Base-by-base conservation (phyloP, 1,140 invertebrate genomes). In the Semibalanus balanoides region DNA sequence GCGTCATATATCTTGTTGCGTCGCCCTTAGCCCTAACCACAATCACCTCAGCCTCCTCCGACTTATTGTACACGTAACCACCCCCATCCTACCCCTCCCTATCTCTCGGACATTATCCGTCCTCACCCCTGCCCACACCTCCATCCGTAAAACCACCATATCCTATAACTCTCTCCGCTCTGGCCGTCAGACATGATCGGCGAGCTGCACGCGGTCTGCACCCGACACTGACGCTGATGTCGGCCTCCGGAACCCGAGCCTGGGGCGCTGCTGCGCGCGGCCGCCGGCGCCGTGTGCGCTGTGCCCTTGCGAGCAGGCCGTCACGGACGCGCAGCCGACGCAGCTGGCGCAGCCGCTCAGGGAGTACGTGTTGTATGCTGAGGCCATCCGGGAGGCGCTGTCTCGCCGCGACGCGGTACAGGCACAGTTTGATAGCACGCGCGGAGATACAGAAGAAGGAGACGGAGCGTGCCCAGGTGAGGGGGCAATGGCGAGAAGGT, bases 381-480 rank as follows among this genome's bases (percentile, higher is more conserved):
- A 64, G 51, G 51, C 51, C 11, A 64, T 64, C 51, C 51, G 51
- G 14, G 51, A 64, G 51, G 51, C 51, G 51, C 51, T 64, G 7
- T 7, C 7, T 3, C 51, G 51, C 51, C 51, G 51, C 11, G 51
- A 64, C 51, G 51, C 51, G 7, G 51, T 64, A 25, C 51, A 64
- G 51, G 51, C 51, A 1, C 51, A 64, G 51, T 64, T 64, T 19
- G 51, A 64, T 7, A 25, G 11, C 51, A 64, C 51, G 51, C 7
- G 51, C 11, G 14, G 22, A 64, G 22, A n/a, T 64, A 14, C 51
- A 64, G 51, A 7, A 19, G 14, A 64, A 64, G 51, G 51, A 64
- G 51, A 19, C 51, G 11, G 51, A 64, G 51, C 51, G 88, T 80
- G 87, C 89, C 77, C 88, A 87, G 80, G n/a, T n/a, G n/a, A n/a